A percentile compares a stretch with the other conserved stretches of the same genome.
Conservation (phyloP, 1,140 invertebrate genomes). For the Drosophila jambulina region DNA sequence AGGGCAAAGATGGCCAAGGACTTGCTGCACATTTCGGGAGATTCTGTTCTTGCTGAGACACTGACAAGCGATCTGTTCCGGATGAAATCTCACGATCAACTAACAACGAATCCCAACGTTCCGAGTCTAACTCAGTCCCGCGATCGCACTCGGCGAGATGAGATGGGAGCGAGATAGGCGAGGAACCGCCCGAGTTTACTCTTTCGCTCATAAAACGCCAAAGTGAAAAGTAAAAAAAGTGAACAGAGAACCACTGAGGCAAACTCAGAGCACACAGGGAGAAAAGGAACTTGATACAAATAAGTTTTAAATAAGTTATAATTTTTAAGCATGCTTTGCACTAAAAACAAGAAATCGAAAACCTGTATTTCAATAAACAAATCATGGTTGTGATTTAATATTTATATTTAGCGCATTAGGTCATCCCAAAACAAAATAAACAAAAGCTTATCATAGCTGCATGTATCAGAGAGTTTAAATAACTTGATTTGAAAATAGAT, state of each 20-base stretch:
- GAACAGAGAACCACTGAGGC: background rate
- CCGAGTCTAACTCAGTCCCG: slow-evolving; percentile 17
- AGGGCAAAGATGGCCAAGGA: slow-evolving; percentile 44
- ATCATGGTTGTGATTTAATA: background rate
- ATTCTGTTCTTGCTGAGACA: background rate
- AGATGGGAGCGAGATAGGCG: slow-evolving; percentile 19
- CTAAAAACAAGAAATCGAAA: background rate
- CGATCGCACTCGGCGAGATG: slow-evolving; percentile 24
- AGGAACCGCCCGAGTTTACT: slow-evolving; percentile 50
- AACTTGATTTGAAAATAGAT: background rate
- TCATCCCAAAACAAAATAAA: background rate
- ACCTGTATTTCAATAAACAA: slow-evolving; percentile 1
- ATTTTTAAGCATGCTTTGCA: background rate
- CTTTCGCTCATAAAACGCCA: slow-evolving; percentile 42
- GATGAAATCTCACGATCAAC: slow-evolving; percentile 50
- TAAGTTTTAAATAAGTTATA: too few relatives aligned
- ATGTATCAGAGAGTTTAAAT: too few relatives aligned
- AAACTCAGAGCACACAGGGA: slow-evolving; percentile 1
- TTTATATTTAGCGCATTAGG: background rate
- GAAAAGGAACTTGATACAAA: background rate
- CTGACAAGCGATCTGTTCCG: slow-evolving; percentile 46
- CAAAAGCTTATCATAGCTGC: background rate
- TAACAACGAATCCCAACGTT: slow-evolving; percentile 27
- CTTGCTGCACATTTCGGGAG: slow-evolving; percentile 43
- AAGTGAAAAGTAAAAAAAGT: slow-evolving; percentile 1